Evolutionary conservation across 2,888 invertebrate species (phyloP), one percentile per base, ranked within the genome.

Genomic region (Chrysolina americana): DNA sequence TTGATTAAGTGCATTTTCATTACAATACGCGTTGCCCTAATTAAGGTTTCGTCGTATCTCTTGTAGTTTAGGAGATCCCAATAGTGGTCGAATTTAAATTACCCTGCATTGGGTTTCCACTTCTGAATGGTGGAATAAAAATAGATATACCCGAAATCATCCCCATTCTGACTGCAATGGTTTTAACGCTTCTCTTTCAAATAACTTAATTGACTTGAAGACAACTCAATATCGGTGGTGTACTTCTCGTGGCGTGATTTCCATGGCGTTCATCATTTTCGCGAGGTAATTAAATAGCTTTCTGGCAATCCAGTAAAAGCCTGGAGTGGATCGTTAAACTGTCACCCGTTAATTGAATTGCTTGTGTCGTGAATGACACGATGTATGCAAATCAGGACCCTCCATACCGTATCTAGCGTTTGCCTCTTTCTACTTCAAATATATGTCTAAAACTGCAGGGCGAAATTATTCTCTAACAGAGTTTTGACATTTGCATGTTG

Each of bases 341-440:
- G 76, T 78, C 78, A 78, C 75, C 75, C 65, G 75, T 80, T 78
- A 77, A 78, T 78, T 78, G 76, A 77, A 76, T 78, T 74, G 68
- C 79, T 77, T 78, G 77, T 79, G 74, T 80, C 79, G 76, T 74
- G 76, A 77, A 78, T 76, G 78, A 74, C 73, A 77, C 77, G 78
- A 81, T 77, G 71, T 79, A 81, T 80, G 80, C 79, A 80, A 80
- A 80, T 80, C 71, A 71, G 73, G 70, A 64, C 59, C 76, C 76
- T 78, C 74, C 71, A 68, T 71, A 73, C 71, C 72, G 70, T 65
- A 72, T 68, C 41, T 41, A 50, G 69, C 23, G 65, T 19, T 19
- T 19, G 65, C 65, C 47, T 41, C 44, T 65, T 65, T 47, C 15
- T 47, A 44, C 73, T 72, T 41, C 47, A 71, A 28, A 70, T 63